phyloP scores from a whole-genome alignment of 2,797 vertebrate genomes.

The Microctenopoma stevenorrisi region DNA sequence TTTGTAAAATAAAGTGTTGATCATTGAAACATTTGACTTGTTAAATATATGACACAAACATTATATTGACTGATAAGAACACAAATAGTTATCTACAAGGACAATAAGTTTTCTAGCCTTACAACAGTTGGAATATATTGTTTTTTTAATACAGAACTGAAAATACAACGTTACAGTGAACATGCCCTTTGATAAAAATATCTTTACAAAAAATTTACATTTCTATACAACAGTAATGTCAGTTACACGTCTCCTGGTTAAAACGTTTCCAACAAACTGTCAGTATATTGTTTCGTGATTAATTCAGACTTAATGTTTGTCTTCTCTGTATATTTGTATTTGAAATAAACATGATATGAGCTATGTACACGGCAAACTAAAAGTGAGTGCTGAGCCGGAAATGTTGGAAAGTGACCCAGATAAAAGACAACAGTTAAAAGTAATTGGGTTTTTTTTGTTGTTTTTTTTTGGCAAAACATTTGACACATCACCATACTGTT shows the following conservation, averaged over 20 bases:
- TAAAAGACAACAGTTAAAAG: slow-evolving; percentile 68
- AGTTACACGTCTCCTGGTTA: slow-evolving; percentile 62
- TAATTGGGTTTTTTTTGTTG: slow-evolving; percentile 27
- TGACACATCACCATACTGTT: slow-evolving; percentile 70
- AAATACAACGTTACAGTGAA: slow-evolving; percentile 84
- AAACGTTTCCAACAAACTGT: slow-evolving; percentile 61
- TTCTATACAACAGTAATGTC: slow-evolving; percentile 83
- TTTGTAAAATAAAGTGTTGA: slow-evolving; percentile 63
- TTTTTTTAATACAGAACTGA: slow-evolving; percentile 66
- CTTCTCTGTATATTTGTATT: slow-evolving; percentile 18
- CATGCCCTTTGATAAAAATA: slow-evolving; percentile 87
- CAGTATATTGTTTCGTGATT: slow-evolving; percentile 38
- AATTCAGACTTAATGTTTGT: slow-evolving; percentile 33
- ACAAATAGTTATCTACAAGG: slow-evolving; percentile 74
- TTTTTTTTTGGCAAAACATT: slow-evolving; percentile 53
- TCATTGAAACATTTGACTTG: slow-evolving; percentile 50
- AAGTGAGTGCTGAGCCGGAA: slow-evolving; percentile 37
- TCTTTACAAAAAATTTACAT: slow-evolving; percentile 88
- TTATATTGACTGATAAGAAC: slow-evolving; percentile 71
- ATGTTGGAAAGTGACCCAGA: slow-evolving; percentile 50
- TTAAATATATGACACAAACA: slow-evolving; percentile 71
- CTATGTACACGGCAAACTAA: slow-evolving; percentile 67
- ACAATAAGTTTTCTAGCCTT: slow-evolving; percentile 67
- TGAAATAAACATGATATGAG: slow-evolving; percentile 52
- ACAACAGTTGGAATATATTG: slow-evolving; percentile 71